Evolutionary conservation across 2,888 invertebrate genomes (phyloP).

Genomic region (Caenorhabditis angaria): DNA sequence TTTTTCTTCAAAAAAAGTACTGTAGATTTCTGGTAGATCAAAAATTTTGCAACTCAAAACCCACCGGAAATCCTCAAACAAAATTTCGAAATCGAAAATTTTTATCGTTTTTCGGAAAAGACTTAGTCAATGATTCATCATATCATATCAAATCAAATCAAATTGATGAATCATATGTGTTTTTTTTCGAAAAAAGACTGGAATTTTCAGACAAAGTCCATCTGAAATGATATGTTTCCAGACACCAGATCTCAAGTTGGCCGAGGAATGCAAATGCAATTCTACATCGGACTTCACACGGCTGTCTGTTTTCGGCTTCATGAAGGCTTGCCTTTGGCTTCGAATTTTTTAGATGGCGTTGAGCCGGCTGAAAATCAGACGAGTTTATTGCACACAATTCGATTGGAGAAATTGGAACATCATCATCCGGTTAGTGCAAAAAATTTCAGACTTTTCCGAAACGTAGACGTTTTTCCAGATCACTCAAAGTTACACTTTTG

Average conservation of each 20-base stretch:
- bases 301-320: constrained; percentile 60
- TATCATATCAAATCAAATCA: neutral
- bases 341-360: constrained; percentile 11
- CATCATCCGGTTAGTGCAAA: constrained; percentile 67
- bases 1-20: too few species aligned
- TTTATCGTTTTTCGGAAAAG: constrained; percentile 3
- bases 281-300: constrained; percentile 58
- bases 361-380: constrained; percentile 40
- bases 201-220: constrained; percentile 2
- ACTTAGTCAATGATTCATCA: neutral
- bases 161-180: neutral
- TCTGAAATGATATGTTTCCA: constrained; percentile 20
- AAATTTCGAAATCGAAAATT: constrained; percentile 14
- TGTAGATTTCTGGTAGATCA: too few species aligned
- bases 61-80: neutral
- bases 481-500: constrained; percentile 69
- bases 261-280: constrained; percentile 59
- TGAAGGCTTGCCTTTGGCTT: constrained; percentile 29
- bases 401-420: constrained; percentile 65
- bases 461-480: constrained; percentile 55
- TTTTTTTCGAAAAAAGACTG: neutral
- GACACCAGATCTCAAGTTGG: constrained; percentile 40
- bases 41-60: too few species aligned
- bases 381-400: constrained; percentile 63
- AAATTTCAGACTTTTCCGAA: too few species aligned